phyloP scores from a whole-genome alignment of 2,113 vertebrate species.

The Ceyx margarethae region DNA sequence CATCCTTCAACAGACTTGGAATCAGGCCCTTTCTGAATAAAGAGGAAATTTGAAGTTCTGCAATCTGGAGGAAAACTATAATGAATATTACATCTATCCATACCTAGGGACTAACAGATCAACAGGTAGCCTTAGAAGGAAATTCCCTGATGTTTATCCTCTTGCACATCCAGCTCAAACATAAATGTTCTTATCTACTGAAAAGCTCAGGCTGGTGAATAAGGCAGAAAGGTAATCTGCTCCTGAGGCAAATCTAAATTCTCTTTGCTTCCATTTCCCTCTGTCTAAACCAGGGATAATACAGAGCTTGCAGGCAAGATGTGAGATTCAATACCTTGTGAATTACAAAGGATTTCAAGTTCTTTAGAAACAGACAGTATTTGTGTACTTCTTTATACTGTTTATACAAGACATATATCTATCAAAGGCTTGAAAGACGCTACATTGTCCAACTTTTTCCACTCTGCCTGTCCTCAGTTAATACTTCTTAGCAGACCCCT shows the following conservation, averaged over 20 bases:
- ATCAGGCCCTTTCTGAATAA: neutral
- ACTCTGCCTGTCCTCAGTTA: neutral
- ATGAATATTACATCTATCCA: neutral
- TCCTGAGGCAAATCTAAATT: constrained; percentile 27
- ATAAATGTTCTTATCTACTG: constrained; percentile 3
- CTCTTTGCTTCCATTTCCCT: constrained; percentile 20
- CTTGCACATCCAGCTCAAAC: neutral
- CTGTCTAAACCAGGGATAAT: constrained; percentile 39
- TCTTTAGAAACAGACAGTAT: neutral
- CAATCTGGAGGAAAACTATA: neutral
- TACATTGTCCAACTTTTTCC: neutral
- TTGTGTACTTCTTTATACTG: constrained; percentile 15
- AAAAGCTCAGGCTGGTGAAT: neutral
- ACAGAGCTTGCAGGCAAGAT: constrained; percentile 20
- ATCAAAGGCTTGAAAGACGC: neutral
- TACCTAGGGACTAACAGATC: neutral
- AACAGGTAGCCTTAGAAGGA: constrained; percentile 13
- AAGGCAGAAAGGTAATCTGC: constrained; percentile 17
- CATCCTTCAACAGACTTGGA: neutral
- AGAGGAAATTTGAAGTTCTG: neutral
- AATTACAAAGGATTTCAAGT: constrained; percentile 13
- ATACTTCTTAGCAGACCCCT: neutral
- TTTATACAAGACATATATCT: constrained; percentile 27
- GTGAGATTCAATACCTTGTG: neutral
- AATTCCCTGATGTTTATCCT: constrained; percentile 48